These are phyloP conservation scores for Zaprionus bogoriensis DNA, from an alignment of 2,888 invertebrate species.

Conservation along the genomic window DNA sequence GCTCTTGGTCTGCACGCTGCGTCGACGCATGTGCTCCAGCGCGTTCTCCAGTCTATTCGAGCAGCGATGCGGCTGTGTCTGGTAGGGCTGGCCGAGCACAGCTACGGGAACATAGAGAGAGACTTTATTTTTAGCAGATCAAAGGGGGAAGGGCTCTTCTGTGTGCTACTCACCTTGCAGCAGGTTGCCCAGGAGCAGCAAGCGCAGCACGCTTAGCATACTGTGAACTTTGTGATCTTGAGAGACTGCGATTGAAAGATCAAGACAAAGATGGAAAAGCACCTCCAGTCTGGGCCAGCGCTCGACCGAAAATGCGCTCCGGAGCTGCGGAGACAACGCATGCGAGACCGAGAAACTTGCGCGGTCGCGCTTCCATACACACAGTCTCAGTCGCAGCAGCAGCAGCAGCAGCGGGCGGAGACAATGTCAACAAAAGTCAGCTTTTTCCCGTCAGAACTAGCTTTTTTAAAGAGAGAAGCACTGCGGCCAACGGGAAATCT, in stretches of 20 bases:
- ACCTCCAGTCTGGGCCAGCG: conserved; percentile 59
- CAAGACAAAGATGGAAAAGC: conserved; percentile 13
- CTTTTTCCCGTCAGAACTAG: no score
- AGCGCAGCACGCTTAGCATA: neutral
- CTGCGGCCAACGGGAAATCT: no score
- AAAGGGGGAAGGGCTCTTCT: no score
- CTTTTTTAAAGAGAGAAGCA: no score
- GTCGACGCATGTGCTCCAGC: conserved; percentile 85
- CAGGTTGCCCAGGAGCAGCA: conserved; percentile 32
- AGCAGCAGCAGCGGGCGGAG: conserved; percentile 34
- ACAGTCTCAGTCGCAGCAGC: conserved; percentile 11
- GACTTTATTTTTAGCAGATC: no score
- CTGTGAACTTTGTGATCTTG: conserved; percentile 42
- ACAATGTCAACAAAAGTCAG: no score
- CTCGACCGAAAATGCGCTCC: conserved; percentile 61
- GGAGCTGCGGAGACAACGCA: conserved; percentile 41
- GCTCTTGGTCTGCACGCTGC: conserved; percentile 74
- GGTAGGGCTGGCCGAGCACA: conserved; percentile 62
- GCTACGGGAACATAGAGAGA: conserved; percentile 28
- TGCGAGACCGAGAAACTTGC: conserved; percentile 63
- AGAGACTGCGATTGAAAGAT: neutral
- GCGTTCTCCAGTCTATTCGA: conserved; percentile 87
- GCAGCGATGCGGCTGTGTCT: conserved; percentile 85
- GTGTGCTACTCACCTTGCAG: conserved; percentile 52
- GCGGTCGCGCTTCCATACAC: conserved; percentile 75